Evolutionary conservation across 1,140 invertebrate genomes (phyloP).

Genomic region (Meloidogyne hapla): DNA sequence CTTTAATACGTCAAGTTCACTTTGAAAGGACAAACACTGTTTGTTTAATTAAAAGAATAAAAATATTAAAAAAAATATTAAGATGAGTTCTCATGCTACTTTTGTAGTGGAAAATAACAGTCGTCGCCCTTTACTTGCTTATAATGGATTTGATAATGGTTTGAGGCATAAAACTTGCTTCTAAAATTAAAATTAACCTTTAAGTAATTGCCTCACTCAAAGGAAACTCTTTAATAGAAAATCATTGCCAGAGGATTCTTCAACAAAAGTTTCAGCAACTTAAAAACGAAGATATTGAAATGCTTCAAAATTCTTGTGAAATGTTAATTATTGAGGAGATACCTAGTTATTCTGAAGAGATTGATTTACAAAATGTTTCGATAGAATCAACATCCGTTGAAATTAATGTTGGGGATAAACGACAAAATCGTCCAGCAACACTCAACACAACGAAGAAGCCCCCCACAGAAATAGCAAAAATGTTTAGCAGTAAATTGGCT

Average conservation of each 20-base stretch:
- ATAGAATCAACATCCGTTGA: not conserved
- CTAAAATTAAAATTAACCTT: not conserved
- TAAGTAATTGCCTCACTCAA: constrained; percentile 23
- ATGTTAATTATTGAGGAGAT: constrained; percentile 9
- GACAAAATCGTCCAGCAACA: not conserved
- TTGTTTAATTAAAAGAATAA: not conserved
- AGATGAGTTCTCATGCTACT: constrained; percentile 57
- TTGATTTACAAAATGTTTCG: not conserved
- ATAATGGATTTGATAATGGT: constrained; percentile 39
- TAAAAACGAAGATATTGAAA: not conserved
- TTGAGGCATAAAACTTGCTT: not conserved
- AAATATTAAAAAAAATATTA: not conserved
- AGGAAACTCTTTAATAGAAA: constrained; percentile 26
- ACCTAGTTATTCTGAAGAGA: not conserved
- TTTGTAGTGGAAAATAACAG: constrained; percentile 56
- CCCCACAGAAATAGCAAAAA: not conserved
- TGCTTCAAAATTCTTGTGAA: not conserved
- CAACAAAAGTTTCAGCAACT: not conserved
- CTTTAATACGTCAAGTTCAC: constrained; percentile 1
- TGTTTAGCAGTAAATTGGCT: constrained; percentile 15
- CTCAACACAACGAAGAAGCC: not conserved
- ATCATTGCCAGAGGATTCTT: constrained; percentile 1
- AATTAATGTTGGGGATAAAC: not conserved
- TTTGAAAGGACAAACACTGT: constrained; percentile 15
- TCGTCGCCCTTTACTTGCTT: constrained; percentile 44